phyloP scores from a whole-genome alignment of 2,888 invertebrate species.

The Steromphala cineraria region DNA sequence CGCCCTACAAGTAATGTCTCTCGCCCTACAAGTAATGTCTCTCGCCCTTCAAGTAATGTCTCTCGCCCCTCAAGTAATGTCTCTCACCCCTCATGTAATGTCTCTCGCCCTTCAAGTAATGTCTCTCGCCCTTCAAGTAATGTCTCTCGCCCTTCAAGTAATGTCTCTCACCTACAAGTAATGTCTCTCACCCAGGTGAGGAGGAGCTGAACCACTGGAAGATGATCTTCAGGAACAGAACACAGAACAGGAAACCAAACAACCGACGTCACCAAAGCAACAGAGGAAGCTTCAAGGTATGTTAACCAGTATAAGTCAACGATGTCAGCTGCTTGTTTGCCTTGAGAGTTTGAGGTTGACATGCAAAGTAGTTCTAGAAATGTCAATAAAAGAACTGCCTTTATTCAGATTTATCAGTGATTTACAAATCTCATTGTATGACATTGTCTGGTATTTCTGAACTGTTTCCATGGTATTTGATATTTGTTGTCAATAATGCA shows the following conservation, averaged over 20 bases:
- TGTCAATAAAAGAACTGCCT: no score
- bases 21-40: not conserved
- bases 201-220: slow-evolving; percentile 80
- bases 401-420: no score
- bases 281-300: not conserved
- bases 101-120: not conserved
- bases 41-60: not conserved
- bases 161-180: slow-evolving; percentile 26
- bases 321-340: no score
- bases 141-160: not conserved
- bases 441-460: no score
- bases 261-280: not conserved
- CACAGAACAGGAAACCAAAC: slow-evolving; percentile 18
- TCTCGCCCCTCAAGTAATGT: not conserved
- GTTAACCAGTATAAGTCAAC: no score
- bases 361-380: no score
- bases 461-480: no score
- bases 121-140: not conserved
- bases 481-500: no score
- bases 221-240: slow-evolving; percentile 57
- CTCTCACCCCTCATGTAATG: not conserved
- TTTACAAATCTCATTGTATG: no score
- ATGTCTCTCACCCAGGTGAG: slow-evolving; percentile 77
- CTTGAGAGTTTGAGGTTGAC: no score
- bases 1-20: not conserved